A percentile compares a stretch with the other conserved stretches of the same genome.
Conservation (phyloP, 2,888 invertebrate genomes). For the Eumacrocentrus americanus region DNA sequence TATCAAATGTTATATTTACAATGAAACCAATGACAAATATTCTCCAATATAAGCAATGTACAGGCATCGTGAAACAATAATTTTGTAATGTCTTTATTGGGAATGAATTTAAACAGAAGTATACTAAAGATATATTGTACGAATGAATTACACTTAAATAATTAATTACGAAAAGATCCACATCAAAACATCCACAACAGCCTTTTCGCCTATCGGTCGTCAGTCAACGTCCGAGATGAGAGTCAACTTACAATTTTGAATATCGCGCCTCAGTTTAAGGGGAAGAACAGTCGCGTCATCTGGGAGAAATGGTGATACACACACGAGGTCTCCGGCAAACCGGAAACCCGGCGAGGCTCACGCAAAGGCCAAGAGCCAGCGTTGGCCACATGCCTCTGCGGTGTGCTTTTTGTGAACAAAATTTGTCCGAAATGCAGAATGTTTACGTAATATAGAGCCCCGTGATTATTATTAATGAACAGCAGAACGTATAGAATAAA, state of each 20-base stretch:
- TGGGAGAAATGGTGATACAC: not conserved
- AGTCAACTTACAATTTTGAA: not conserved
- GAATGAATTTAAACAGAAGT: no score
- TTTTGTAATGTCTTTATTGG: no score
- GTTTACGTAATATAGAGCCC: conserved; percentile 55
- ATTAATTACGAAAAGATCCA: no score
- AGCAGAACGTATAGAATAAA: conserved; percentile 25
- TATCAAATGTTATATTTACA: no score
- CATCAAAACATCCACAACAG: no score
- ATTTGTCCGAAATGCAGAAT: conserved; percentile 50
- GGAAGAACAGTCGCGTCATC: not conserved
- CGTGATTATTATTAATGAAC: conserved; percentile 36
- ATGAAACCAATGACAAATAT: no score
- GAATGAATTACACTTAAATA: no score
- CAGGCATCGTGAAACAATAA: no score
- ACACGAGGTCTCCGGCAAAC: conserved; percentile 38
- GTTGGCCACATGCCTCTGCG: conserved; percentile 53
- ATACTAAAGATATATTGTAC: no score
- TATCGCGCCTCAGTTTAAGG: not conserved
- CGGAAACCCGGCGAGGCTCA: conserved; percentile 48
- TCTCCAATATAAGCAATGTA: no score
- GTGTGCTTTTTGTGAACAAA: conserved; percentile 41
- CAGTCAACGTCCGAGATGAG: no score
- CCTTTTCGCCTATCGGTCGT: no score
- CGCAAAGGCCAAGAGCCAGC: conserved; percentile 47